Conservation (phyloP, 2,888 invertebrate species). For the Drosophila parthenogenetica region DNA sequence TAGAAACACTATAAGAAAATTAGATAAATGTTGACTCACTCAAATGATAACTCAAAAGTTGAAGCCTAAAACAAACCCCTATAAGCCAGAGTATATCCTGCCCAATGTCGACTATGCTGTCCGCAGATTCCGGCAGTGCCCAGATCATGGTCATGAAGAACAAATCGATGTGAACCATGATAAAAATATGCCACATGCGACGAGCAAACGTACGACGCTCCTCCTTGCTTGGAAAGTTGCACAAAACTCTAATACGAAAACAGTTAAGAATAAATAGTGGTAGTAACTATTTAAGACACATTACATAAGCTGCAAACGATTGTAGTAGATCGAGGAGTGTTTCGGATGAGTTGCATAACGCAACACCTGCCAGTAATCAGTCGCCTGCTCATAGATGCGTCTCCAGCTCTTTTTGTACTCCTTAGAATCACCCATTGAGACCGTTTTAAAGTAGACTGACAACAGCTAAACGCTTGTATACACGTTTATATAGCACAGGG, state of each 20-base stretch:
- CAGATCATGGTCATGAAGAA: neutral
- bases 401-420: slow-evolving; percentile 2
- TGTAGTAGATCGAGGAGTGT: slow-evolving; percentile 33
- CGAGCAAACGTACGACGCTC: neutral
- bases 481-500: slow-evolving; percentile 21
- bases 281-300: neutral
- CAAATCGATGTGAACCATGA: neutral
- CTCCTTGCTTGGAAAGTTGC: slow-evolving; percentile 34
- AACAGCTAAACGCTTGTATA: neutral
- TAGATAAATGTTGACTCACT: neutral
- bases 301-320: slow-evolving; percentile 38
- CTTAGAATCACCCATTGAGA: neutral
- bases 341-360: slow-evolving; percentile 25
- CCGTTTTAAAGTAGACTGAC: slow-evolving; percentile 2
- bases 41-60: neutral
- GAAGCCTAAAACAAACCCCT: slow-evolving; percentile 16
- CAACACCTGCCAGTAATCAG: slow-evolving; percentile 25
- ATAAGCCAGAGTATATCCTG: slow-evolving; percentile 39
- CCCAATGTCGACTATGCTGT: slow-evolving; percentile 32
- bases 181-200: slow-evolving; percentile 23
- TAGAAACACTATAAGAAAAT: slow-evolving; percentile 30
- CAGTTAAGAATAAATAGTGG: neutral
- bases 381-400: slow-evolving; percentile 11
- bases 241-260: slow-evolving; percentile 18
- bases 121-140: slow-evolving; percentile 21